phyloP scores from a whole-genome alignment of 2,113 vertebrate genomes.

The Platanista minor region DNA sequence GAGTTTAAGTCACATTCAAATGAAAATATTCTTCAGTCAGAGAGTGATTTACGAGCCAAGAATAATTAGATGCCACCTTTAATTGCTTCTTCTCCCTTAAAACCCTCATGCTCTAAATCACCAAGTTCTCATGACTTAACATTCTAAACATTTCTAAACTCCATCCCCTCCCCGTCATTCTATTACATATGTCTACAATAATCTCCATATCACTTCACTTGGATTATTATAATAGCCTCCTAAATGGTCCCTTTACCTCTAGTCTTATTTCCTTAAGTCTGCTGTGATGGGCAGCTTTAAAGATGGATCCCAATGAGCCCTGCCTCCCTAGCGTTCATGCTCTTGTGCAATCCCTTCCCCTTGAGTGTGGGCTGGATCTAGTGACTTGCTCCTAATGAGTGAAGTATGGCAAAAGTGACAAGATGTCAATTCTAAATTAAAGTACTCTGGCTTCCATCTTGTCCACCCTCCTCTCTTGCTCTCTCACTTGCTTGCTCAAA shows the following conservation, averaged over 20 bases:
- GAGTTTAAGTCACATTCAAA: neutral
- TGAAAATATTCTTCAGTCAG: neutral
- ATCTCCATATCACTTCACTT: neutral
- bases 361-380: neutral
- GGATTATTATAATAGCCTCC: neutral
- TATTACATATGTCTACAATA: neutral
- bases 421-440: neutral
- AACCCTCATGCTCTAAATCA: neutral
- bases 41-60: neutral
- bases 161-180: neutral
- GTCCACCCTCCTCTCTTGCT: no score
- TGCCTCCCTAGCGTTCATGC: neutral
- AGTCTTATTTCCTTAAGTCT: neutral
- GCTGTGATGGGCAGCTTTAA: neutral
- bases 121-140: neutral
- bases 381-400: neutral
- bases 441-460: neutral
- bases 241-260: neutral
- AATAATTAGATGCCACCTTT: neutral
- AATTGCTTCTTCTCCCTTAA: neutral
- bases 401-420: neutral
- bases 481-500: neutral
- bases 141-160: neutral
- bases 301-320: neutral
- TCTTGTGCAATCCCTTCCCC: neutral